Conservation (phyloP, 2,797 vertebrate genomes). For the Pseudochaenichthys georgianus region DNA sequence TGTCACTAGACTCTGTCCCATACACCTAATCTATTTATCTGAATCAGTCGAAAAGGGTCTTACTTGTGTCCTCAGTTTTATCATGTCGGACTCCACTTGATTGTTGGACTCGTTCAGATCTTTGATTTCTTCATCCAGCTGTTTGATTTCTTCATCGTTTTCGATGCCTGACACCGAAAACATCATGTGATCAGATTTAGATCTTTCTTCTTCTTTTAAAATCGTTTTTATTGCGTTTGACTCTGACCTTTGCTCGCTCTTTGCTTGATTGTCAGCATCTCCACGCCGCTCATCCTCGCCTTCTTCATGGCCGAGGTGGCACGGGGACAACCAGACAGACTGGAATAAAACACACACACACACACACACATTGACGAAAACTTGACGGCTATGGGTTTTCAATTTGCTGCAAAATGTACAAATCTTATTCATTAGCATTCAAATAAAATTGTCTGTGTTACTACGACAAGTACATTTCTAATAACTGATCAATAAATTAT, state of each 20-base stretch:
- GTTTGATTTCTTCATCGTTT: constrained; percentile 99
- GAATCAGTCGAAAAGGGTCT: constrained; percentile 33
- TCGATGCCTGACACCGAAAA: constrained; percentile 89
- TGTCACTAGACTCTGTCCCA: background rate
- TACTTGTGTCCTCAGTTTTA: constrained; percentile 98
- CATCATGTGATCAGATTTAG: background rate
- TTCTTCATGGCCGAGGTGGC: constrained; percentile 99
- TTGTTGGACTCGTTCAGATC: constrained; percentile 97
- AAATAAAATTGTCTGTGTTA: too few species aligned
- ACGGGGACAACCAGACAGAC: constrained; percentile 96
- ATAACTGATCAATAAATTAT: too few species aligned
- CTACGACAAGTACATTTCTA: too few species aligned
- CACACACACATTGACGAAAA: background rate
- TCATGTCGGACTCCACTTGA: constrained; percentile 99
- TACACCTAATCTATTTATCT: background rate
- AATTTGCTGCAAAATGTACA: background rate
- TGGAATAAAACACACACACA: constrained; percentile 63
- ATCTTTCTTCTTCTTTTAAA: background rate
- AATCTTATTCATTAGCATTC: background rate
- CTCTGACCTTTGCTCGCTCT: constrained; percentile 94
- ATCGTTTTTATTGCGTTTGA: accelerated
- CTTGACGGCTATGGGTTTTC: background rate
- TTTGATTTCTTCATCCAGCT: constrained; percentile 99
- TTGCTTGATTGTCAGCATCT: constrained; percentile 98
- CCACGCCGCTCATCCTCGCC: constrained; percentile 94